Evolutionary conservation across 2,797 vertebrate species (phyloP).

Genomic region (Macropodus opercularis): DNA sequence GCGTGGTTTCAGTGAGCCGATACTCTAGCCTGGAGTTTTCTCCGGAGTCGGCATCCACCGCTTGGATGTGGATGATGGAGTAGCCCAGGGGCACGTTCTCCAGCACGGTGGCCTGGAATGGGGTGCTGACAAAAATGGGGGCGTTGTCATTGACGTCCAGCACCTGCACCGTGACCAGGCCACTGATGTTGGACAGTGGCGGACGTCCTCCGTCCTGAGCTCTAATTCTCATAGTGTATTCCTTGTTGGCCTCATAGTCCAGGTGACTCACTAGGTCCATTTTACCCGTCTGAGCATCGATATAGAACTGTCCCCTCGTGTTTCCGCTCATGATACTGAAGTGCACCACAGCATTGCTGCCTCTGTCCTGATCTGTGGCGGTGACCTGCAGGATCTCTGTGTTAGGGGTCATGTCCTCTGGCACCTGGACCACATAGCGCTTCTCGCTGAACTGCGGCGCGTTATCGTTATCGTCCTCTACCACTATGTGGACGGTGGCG

Average conservation of each 20-base stretch:
- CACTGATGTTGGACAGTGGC: constrained; percentile 93
- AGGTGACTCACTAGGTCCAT: constrained; percentile 91
- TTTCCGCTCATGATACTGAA: constrained; percentile 99
- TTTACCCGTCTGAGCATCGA: constrained; percentile 93
- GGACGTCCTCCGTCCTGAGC: constrained; percentile 95
- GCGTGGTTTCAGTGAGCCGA: constrained; percentile 82
- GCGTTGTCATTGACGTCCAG: constrained; percentile 94
- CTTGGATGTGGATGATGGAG: constrained; percentile 93
- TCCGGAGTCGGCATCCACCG: constrained; percentile 92
- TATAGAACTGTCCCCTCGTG: constrained; percentile 93
- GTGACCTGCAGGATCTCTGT: constrained; percentile 88
- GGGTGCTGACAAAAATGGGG: constrained; percentile 96
- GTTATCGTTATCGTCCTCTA: constrained; percentile 97
- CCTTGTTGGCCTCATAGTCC: constrained; percentile 93
- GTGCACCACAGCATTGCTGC: constrained; percentile 91
- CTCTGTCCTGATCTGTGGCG: constrained; percentile 89
- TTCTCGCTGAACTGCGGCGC: constrained; percentile 94
- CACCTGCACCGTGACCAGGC: constrained; percentile 92
- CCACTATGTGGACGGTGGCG: constrained; percentile 86
- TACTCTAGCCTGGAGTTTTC: constrained; percentile 92
- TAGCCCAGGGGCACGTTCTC: constrained; percentile 94
- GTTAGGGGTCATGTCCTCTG: constrained; percentile 88
- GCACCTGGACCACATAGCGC: constrained; percentile 90
- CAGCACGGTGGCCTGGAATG: constrained; percentile 93
- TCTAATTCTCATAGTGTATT: constrained; percentile 90